These are phyloP conservation scores for Semnornis frantzii DNA, from an alignment of 2,113 vertebrate genomes.

Conservation along the genomic window DNA sequence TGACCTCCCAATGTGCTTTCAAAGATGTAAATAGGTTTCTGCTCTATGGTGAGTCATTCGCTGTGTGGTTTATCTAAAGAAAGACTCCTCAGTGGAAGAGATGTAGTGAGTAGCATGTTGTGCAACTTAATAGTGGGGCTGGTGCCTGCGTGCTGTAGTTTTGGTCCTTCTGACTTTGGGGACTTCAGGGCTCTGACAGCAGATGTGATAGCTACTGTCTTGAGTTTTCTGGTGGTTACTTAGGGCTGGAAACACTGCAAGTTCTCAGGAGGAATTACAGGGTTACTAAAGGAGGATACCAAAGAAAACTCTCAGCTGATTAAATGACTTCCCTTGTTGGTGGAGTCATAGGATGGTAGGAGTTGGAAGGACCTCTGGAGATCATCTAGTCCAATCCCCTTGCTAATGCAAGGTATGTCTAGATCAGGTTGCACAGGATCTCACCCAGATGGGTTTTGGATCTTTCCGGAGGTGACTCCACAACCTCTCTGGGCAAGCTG, in stretches of 20 bases:
- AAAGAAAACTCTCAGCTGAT: not conserved
- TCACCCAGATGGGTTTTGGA: too few species aligned
- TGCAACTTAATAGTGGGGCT: not conserved
- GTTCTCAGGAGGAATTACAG: not conserved
- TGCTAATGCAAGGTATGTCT: too few species aligned
- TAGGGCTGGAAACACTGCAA: not conserved
- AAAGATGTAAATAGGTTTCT: constrained; percentile 30
- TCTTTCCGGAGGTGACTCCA: too few species aligned
- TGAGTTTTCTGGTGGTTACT: not conserved
- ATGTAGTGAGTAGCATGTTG: not conserved
- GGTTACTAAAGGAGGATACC: not conserved
- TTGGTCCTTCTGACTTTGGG: not conserved
- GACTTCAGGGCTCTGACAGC: not conserved
- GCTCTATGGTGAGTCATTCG: not conserved
- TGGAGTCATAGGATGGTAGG: too few species aligned
- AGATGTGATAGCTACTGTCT: not conserved
- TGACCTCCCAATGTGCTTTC: constrained; percentile 1
- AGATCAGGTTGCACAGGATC: too few species aligned
- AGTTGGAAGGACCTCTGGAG: too few species aligned
- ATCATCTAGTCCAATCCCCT: too few species aligned
- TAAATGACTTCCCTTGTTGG: not conserved
- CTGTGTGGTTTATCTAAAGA: not conserved
- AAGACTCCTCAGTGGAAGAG: not conserved
- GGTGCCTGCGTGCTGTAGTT: not conserved
- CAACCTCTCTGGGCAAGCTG: too few species aligned